phyloP scores from a whole-genome alignment of 1,140 invertebrate genomes.

The Rhizoglyphus robini region DNA sequence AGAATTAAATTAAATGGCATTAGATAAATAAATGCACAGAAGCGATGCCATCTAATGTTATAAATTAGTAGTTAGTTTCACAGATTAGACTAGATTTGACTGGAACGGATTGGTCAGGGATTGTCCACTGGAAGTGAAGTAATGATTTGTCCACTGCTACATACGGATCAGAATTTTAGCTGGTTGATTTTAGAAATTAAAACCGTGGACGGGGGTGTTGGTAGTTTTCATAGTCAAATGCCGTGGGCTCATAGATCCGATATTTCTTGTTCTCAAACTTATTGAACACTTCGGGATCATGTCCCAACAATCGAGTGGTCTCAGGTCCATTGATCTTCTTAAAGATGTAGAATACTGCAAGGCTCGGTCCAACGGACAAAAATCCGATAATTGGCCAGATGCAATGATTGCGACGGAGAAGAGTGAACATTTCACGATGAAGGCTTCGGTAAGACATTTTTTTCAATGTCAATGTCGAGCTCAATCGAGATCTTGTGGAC shows the following conservation, averaged over 20 bases:
- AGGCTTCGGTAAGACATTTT: too few relatives aligned
- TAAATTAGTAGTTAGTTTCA: too few relatives aligned
- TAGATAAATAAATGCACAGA: too few relatives aligned
- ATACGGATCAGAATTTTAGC: not conserved
- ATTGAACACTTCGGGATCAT: not conserved
- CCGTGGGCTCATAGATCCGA: not conserved
- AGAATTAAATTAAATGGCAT: too few relatives aligned
- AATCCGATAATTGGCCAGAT: not conserved
- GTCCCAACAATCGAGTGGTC: not conserved
- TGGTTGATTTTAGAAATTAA: not conserved
- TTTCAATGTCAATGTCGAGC: too few relatives aligned
- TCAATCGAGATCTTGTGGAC: too few relatives aligned
- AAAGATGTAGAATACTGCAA: not conserved
- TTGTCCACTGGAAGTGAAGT: too few relatives aligned
- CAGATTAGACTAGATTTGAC: too few relatives aligned
- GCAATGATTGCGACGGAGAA: not conserved
- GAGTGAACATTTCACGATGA: not conserved
- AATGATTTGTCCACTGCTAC: too few relatives aligned
- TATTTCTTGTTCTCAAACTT: not conserved
- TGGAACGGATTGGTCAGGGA: too few relatives aligned
- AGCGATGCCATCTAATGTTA: too few relatives aligned
- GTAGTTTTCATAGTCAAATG: constrained; percentile 7
- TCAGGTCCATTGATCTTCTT: not conserved
- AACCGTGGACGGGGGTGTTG: constrained; percentile 5
- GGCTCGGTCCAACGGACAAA: not conserved